These are phyloP conservation scores for Callionymus lyra DNA, from an alignment of 2,113 vertebrate genomes.

Conservation along the genomic window DNA sequence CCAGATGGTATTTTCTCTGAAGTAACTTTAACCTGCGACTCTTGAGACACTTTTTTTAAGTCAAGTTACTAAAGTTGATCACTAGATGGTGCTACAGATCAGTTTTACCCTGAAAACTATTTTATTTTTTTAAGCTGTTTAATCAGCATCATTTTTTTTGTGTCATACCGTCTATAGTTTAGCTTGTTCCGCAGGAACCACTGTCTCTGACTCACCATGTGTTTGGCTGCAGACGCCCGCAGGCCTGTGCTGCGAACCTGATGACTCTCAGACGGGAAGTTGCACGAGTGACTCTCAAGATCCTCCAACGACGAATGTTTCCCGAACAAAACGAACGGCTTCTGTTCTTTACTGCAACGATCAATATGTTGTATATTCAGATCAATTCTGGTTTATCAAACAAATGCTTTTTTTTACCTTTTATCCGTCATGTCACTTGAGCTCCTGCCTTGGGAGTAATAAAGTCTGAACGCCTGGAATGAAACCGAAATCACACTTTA, in stretches of 20 bases:
- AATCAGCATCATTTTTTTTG: too few relatives aligned
- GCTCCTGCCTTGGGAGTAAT: slow-evolving; percentile 89
- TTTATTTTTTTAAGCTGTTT: too few relatives aligned
- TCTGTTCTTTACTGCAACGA: slow-evolving; percentile 72
- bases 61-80: too few relatives aligned
- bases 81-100: slow-evolving; percentile 24
- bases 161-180: not conserved
- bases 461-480: slow-evolving; percentile 83
- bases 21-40: not conserved
- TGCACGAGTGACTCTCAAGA: slow-evolving; percentile 81
- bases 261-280: slow-evolving; percentile 90
- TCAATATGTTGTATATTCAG: not conserved
- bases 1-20: not conserved
- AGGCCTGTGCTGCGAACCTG: slow-evolving; percentile 83
- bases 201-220: slow-evolving; percentile 76
- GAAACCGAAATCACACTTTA: slow-evolving; percentile 1
- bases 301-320: slow-evolving; percentile 81
- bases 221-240: slow-evolving; percentile 73
- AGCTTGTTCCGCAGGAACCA: not conserved
- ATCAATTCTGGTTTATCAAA: not conserved
- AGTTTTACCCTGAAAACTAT: too few relatives aligned
- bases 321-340: slow-evolving; percentile 88
- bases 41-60: too few relatives aligned
- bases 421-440: slow-evolving; percentile 91
- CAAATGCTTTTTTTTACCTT: slow-evolving; percentile 62